Base-by-base conservation (phyloP, 1,140 invertebrate species). In the Drosophila kohkoa region DNA sequence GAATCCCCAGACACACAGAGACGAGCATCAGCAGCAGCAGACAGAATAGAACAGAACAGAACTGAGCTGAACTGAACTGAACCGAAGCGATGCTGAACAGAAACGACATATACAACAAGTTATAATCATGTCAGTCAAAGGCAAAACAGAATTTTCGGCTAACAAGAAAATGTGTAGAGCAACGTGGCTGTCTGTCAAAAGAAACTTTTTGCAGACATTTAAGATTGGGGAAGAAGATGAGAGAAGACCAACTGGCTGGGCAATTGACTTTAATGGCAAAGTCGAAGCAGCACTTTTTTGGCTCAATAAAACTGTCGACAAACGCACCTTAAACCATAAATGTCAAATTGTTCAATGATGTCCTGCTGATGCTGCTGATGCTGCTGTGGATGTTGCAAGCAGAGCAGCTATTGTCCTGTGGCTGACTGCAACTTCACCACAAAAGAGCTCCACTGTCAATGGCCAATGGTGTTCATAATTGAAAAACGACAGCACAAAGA, bases 91-190 rank as follows among this genome's bases (percentile, higher is more conserved):
- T 25, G 35, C 43, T 41, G 20, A 48, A 8, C 32, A 32, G 32
- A 32, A 38, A 66, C 77, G 51, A 75, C 77, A 88, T 69, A 79
- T 80, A 89, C 70, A 89, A 89, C 70, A 89, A 89, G 81, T 90
- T 89, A 89, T 89, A 89, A 89, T 89, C 86, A 89, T 89, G 86
- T 89, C 85, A 90, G 86, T 88, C 83, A 88, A 89, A 89, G 81
- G 81, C 85, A 88, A 41, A 55, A 58, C 64, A 74, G 45, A 59
- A 77, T 66, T 65, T 76, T 72, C 38, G 16, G 74, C 68, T 76
- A 71, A 75, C 74, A 77, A 82, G 83, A 81, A 80, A 72, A 66
- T 73, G 68, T 81, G 30, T 35, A 16, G 41, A 43, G 38, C 60
- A 48, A 45, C 45, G 57, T 13, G 25, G 10, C 49, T 64, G 59